Conservation (phyloP, 1,140 invertebrate genomes). For the Eumeta japonica region DNA sequence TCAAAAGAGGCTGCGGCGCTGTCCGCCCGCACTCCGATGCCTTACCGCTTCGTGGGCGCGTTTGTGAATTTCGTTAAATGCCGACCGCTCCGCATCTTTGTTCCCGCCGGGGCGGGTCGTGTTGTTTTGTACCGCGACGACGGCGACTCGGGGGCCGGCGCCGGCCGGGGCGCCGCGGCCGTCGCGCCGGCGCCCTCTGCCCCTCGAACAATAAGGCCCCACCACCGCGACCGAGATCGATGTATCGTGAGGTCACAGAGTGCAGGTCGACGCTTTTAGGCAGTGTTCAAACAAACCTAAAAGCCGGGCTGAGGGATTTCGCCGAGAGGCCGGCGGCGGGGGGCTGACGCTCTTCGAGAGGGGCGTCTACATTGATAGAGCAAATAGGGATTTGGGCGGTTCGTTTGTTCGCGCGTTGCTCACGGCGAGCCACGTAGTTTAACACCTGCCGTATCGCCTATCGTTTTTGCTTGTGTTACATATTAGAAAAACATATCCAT, state of each 20-base stretch:
- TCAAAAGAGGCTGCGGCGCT: too few species aligned
- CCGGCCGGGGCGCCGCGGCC: conserved; percentile 44
- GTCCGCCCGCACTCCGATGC: conserved; percentile 50
- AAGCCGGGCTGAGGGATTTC: conserved; percentile 14
- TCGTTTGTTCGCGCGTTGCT: not conserved
- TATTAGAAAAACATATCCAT: too few species aligned
- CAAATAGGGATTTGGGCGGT: too few species aligned
- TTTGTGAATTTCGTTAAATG: conserved; percentile 52
- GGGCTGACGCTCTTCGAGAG: too few species aligned
- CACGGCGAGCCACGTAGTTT: not conserved
- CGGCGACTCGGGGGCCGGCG: conserved; percentile 45
- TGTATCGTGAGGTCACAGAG: conserved; percentile 20
- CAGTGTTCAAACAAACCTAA: conserved; percentile 24
- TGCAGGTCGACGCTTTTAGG: conserved; percentile 35
- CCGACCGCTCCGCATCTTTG: conserved; percentile 21
- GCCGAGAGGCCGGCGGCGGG: too few species aligned
- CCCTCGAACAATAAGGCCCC: too few species aligned
- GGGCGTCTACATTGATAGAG: too few species aligned
- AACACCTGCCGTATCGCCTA: not conserved
- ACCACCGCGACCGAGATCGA: too few species aligned
- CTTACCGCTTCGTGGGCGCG: conserved; percentile 53
- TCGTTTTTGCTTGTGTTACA: not conserved
- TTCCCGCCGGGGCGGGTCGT: conserved; percentile 42
- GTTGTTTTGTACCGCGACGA: conserved; percentile 50
- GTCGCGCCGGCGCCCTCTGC: too few species aligned